Conservation (phyloP, 1,140 invertebrate genomes). For the Elymnias hypermnestra region DNA sequence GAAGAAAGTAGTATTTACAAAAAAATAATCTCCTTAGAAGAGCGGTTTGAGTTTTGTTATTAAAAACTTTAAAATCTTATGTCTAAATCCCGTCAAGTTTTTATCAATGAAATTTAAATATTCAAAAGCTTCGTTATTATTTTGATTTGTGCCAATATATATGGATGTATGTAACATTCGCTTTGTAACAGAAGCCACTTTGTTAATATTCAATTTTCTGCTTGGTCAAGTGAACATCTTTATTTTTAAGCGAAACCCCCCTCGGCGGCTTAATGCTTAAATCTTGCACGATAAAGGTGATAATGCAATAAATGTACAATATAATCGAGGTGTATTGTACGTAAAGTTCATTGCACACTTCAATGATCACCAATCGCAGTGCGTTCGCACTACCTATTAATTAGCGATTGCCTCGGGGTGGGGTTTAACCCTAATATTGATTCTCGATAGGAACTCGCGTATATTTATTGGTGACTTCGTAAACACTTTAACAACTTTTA, state of each 20-base stretch:
- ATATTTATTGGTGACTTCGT: no score
- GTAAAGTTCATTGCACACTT: slow-evolving; percentile 19
- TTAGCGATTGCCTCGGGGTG: slow-evolving; percentile 47
- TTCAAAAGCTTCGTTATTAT: no score
- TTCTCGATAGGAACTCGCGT: slow-evolving; percentile 29
- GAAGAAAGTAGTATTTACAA: no score
- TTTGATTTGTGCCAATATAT: no score
- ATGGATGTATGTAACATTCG: background rate
- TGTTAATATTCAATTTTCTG: slow-evolving; percentile 16
- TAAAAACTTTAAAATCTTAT: no score
- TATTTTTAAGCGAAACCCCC: background rate
- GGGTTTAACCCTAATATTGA: slow-evolving; percentile 35
- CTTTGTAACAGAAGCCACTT: slow-evolving; percentile 7
- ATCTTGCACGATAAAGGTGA: background rate
- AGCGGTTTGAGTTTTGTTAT: no score
- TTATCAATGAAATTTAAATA: no score
- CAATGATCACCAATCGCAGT: slow-evolving; percentile 54
- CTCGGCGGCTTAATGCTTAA: background rate
- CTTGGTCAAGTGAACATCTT: slow-evolving; percentile 13
- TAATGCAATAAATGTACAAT: slow-evolving; percentile 3
- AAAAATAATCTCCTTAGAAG: no score
- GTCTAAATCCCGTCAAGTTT: no score
- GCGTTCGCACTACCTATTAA: slow-evolving; percentile 45
- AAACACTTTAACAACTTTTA: no score
- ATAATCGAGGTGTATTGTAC: slow-evolving; percentile 7